Base-by-base conservation (phyloP, 2,888 invertebrate genomes). In the Drosophila ustulata region DNA sequence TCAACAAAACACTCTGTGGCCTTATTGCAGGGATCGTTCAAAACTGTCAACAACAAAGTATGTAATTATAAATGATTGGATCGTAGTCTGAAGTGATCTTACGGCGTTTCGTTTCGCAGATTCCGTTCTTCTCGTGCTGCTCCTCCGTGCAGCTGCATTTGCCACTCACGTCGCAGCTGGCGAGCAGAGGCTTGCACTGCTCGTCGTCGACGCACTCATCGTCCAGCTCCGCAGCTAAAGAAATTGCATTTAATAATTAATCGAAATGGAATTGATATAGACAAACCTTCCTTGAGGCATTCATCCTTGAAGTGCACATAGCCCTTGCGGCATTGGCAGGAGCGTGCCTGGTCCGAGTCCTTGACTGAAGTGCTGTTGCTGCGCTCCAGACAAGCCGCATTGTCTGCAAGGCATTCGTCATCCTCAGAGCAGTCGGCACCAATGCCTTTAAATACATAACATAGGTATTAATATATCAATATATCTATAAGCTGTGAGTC, bases 131-230 rank as follows among this genome's bases (percentile, higher is more conserved):
- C 46, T 89, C 88, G 61, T 92, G 92, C 66, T 91, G 88, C 43
- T 88, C 82, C 5, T 86, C 82, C 0, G 83, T 82, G 70, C 92
- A 92, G 50, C 76, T 76, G 59, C 92, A 92, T 71, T 91, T 91
- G 23, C 89, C 85, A 8, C 90, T 83, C 8, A 50, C 32, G 34
- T 77, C 83, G 69, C 92, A 92, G 41, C 78, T 87, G 30, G 88
- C 92, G 66, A 92, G 65, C n/a, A 92, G 79, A 1, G 92, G 92
- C 45, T 91, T 90, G 64, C 92, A 92, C 66, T 92, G 92, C 66
- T 92, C 92, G 39, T 87, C 87, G n/a, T 90, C 92, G 30, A 89
- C 46, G 39, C 92, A 92, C 46, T 89, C 90, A 4, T 92, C 92
- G 1, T 90, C 92, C 39, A 91, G 76, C 61, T 90, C 84, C 30